These are phyloP conservation scores for Leptatherina wallacei DNA, from an alignment of 2,797 vertebrate genomes.

Conservation along the genomic window DNA sequence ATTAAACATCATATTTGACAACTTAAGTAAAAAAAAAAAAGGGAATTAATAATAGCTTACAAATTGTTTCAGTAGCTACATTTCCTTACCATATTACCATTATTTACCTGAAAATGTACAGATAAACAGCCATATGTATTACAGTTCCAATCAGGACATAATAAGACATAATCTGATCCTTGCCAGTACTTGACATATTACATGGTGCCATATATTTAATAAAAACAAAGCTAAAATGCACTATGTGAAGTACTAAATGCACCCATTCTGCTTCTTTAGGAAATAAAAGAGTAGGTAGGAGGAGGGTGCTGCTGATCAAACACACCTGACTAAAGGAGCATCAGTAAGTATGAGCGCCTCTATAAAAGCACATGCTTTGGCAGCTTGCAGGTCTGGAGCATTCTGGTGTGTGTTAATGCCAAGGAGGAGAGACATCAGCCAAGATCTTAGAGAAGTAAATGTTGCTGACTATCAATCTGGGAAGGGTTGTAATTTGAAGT, in stretches of 20 bases:
- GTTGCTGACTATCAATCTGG: not conserved
- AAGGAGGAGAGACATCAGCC: not conserved
- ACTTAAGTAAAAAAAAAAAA: not conserved
- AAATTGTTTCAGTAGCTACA: not conserved
- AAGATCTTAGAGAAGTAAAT: not conserved
- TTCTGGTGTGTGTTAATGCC: not conserved
- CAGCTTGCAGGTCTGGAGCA: not conserved
- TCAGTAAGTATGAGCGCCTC: not conserved
- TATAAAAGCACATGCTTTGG: not conserved
- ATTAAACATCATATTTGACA: not conserved
- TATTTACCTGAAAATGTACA: not conserved
- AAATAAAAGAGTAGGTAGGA: not conserved
- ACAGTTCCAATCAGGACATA: not conserved
- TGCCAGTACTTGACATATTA: not conserved
- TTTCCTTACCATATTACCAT: not conserved
- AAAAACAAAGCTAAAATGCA: not conserved
- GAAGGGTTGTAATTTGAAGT: not conserved
- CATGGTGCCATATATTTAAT: not conserved
- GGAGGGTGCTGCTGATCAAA: not conserved
- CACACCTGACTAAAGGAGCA: not conserved
- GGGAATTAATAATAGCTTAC: not conserved
- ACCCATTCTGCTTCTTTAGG: not conserved
- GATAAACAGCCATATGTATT: not conserved
- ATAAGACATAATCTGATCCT: not conserved
- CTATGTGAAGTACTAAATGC: too few relatives aligned